phyloP scores from a whole-genome alignment of 1,140 invertebrate species.

The Zaprionus vittiger region DNA sequence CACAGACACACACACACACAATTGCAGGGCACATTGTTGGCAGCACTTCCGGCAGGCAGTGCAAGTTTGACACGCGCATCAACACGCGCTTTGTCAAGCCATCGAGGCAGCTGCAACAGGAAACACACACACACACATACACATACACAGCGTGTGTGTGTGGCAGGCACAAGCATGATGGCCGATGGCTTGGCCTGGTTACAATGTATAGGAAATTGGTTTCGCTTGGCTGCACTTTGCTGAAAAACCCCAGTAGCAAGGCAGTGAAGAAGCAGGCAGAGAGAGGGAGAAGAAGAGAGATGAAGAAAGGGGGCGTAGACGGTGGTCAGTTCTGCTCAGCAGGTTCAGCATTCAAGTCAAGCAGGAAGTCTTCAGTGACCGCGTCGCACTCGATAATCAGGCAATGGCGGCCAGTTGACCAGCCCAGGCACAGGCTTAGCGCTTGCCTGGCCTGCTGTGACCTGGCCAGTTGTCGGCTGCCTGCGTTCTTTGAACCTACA shows the following conservation, averaged over 20 bases:
- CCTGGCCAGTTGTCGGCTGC: conserved; percentile 29
- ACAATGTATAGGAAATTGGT: conserved; percentile 78
- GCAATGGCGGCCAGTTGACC: conserved; percentile 49
- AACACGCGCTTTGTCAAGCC: conserved; percentile 79
- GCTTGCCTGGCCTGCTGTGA: conserved; percentile 5
- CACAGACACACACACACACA: background rate
- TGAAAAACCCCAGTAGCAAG: conserved; percentile 70
- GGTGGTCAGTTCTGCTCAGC: background rate
- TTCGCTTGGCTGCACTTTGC: conserved; percentile 76
- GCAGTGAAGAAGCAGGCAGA: conserved; percentile 15
- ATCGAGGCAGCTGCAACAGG: conserved; percentile 61
- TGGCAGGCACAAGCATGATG: conserved; percentile 4
- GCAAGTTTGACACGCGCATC: conserved; percentile 82
- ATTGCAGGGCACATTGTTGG: conserved; percentile 44
- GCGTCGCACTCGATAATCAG: conserved; percentile 81
- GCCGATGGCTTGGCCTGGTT: conserved; percentile 43
- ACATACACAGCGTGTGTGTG: background rate
- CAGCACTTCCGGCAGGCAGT: conserved; percentile 73
- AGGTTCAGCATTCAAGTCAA: conserved; percentile 45
- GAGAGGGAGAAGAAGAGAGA: conserved; percentile 3
- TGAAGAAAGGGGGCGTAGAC: background rate
- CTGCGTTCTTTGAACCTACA: conserved; percentile 75
- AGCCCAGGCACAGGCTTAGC: conserved; percentile 20
- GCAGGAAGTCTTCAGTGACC: conserved; percentile 81
- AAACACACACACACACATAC: conserved; percentile 33